A percentile compares a stretch with the other conserved stretches of the same genome.
phyloP scores from a whole-genome alignment of 1,140 invertebrate species.

The Drosophila tropicalis region DNA sequence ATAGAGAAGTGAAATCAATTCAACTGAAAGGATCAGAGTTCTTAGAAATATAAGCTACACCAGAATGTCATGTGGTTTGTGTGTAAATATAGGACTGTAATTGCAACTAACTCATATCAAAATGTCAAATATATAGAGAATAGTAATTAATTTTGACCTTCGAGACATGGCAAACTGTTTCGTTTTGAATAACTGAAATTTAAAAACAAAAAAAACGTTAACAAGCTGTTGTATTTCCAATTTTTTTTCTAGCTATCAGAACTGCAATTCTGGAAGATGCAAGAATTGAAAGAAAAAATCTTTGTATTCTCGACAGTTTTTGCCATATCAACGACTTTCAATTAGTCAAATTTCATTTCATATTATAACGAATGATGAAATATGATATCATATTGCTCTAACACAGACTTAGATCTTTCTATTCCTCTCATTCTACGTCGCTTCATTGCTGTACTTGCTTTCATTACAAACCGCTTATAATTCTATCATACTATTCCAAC shows the following conservation, averaged over 20 bases:
- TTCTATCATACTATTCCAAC: conserved; percentile 32
- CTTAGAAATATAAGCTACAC: too few species aligned
- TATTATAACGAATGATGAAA: not conserved
- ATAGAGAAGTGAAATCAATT: not conserved
- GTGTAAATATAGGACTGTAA: too few species aligned
- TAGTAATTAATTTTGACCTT: too few species aligned
- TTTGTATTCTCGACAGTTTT: not conserved
- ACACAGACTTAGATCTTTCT: not conserved
- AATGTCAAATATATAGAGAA: too few species aligned
- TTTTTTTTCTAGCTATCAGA: too few species aligned
- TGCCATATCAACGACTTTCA: not conserved
- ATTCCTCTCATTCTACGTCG: not conserved
- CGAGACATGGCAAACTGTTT: too few species aligned
- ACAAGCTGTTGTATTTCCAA: too few species aligned
- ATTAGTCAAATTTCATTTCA: not conserved
- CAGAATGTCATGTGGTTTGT: too few species aligned
- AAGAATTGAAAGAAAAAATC: not conserved
- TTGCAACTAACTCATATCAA: too few species aligned
- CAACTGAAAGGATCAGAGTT: not conserved
- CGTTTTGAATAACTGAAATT: too few species aligned
- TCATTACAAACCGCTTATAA: conserved; percentile 23
- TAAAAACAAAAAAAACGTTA: too few species aligned
- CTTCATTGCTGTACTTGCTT: not conserved
- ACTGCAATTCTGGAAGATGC: too few species aligned
- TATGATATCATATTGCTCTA: not conserved